Conservation (phyloP, 2,888 invertebrate species). For the Brachypalpus laphriformis region DNA sequence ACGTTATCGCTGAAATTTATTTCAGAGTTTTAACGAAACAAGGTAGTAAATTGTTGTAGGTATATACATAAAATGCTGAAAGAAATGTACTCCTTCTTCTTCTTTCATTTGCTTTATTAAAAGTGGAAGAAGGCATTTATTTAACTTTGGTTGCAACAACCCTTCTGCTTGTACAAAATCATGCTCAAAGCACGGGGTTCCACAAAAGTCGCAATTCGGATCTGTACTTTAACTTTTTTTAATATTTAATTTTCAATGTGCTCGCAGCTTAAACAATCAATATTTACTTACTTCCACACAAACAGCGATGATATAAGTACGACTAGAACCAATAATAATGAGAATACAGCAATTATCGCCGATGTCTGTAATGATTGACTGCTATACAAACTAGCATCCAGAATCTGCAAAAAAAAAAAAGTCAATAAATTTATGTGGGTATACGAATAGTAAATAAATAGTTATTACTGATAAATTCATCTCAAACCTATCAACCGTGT, state of each 20-base stretch:
- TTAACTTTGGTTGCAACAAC: no score
- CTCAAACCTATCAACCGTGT: background rate
- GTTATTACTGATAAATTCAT: background rate
- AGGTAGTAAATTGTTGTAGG: no score
- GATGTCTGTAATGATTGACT: constrained; percentile 93
- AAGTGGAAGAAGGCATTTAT: no score
- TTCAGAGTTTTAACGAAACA: no score
- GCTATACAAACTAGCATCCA: constrained; percentile 94
- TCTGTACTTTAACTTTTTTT: background rate
- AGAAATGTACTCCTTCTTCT: no score
- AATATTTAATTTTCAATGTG: no score
- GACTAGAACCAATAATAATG: constrained; percentile 89
- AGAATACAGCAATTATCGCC: constrained; percentile 92
- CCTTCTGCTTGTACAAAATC: background rate
- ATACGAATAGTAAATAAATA: no score
- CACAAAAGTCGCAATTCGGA: background rate
- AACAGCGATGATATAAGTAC: constrained; percentile 91
- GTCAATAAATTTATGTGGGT: background rate
- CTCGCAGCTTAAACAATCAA: no score
- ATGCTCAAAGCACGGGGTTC: background rate
- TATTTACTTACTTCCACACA: constrained; percentile 94
- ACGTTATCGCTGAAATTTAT: no score
- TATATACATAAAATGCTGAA: no score
- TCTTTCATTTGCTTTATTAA: no score
- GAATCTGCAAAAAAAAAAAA: constrained; percentile 87